phyloP scores from a whole-genome alignment of 1,140 invertebrate genomes.

The Notospermus geniculatus region DNA sequence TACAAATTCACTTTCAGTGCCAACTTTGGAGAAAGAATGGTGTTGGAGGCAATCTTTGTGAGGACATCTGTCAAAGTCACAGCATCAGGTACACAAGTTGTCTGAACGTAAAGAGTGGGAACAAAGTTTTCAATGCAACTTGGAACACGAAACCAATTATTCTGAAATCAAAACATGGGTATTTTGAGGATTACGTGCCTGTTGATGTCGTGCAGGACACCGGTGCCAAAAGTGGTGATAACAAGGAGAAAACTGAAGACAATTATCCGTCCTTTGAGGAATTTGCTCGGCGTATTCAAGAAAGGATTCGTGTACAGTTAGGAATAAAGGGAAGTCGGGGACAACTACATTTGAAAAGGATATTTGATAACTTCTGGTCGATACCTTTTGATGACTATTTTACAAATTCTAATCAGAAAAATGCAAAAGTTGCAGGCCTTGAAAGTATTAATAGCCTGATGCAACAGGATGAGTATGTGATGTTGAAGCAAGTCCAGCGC shows the following conservation, averaged over 20 bases:
- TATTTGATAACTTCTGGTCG: constrained; percentile 27
- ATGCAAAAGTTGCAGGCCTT: constrained; percentile 44
- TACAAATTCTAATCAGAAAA: no score
- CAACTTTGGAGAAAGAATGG: constrained; percentile 25
- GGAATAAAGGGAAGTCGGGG: no score
- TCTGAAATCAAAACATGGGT: constrained; percentile 19
- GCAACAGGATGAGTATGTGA: constrained; percentile 67
- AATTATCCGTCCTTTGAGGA: no score
- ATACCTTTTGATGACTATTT: constrained; percentile 25
- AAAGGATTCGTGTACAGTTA: no score
- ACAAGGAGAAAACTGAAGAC: no score
- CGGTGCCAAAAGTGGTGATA: no score
- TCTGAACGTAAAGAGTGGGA: constrained; percentile 37
- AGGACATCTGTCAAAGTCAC: constrained; percentile 28
- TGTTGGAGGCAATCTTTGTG: constrained; percentile 39
- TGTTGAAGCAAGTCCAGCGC: constrained; percentile 62
- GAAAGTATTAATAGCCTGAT: constrained; percentile 64
- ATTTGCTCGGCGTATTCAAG: no score
- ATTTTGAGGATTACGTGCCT: constrained; percentile 9
- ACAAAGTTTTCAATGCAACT: constrained; percentile 35
- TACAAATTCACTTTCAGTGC: constrained; percentile 43
- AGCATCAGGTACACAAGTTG: constrained; percentile 31
- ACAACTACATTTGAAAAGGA: no score
- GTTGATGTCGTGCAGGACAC: no score
- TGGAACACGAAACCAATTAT: constrained; percentile 16